A percentile compares a stretch with the other conserved stretches of the same genome.
phyloP scores from a whole-genome alignment of 2,888 invertebrate genomes.

The Eulithis prunata region DNA sequence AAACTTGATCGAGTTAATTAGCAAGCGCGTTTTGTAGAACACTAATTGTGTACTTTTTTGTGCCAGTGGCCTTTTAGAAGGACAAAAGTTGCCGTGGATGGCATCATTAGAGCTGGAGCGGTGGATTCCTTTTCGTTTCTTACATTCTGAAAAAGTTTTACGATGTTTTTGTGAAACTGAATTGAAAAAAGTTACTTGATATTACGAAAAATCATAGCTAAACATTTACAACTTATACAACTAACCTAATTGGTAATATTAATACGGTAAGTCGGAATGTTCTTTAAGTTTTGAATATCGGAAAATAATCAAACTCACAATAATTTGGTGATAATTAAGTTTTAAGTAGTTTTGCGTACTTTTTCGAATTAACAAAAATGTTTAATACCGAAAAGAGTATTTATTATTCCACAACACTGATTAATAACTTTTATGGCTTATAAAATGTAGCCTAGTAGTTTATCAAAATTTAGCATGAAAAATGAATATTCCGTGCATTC shows the following conservation, averaged over 20 bases:
- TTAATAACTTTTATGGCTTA: too few relatives aligned
- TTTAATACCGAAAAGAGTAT: too few relatives aligned
- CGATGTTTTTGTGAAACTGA: neutral
- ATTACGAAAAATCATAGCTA: too few relatives aligned
- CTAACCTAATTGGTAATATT: too few relatives aligned
- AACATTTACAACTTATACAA: too few relatives aligned
- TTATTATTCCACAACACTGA: too few relatives aligned
- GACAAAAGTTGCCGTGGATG: constrained; percentile 71
- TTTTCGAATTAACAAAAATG: too few relatives aligned
- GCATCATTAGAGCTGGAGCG: constrained; percentile 63
- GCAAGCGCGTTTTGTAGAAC: constrained; percentile 71
- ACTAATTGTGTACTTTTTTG: constrained; percentile 75
- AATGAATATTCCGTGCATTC: constrained; percentile 19
- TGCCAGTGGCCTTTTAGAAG: constrained; percentile 59
- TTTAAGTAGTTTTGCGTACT: too few relatives aligned
- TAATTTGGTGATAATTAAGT: too few relatives aligned
- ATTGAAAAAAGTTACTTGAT: neutral
- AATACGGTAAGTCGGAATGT: too few relatives aligned
- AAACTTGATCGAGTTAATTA: constrained; percentile 77
- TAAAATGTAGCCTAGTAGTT: neutral
- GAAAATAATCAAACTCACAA: too few relatives aligned
- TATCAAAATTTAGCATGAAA: neutral
- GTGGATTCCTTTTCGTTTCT: constrained; percentile 39
- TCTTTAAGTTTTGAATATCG: too few relatives aligned
- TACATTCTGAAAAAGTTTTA: constrained; percentile 26